These are phyloP conservation scores for Nasonia giraulti DNA, from an alignment of 1,140 invertebrate genomes.

Conservation along the genomic window DNA sequence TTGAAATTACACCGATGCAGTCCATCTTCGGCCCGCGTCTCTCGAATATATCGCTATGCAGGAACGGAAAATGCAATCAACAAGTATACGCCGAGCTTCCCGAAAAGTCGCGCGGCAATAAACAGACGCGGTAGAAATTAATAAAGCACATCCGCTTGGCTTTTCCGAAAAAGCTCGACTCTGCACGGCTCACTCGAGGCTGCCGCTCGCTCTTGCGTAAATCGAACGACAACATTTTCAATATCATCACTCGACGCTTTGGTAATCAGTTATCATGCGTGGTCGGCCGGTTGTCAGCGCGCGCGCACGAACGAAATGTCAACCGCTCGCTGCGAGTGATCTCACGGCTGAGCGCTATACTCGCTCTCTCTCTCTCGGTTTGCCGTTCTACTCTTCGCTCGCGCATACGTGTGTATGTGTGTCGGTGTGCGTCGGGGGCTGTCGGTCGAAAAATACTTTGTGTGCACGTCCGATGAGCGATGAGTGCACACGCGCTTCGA, in stretches of 20 bases:
- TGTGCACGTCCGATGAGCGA: background rate
- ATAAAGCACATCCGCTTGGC: background rate
- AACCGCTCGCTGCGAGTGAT: constrained; percentile 28
- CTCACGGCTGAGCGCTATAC: constrained; percentile 13
- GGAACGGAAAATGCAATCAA: background rate
- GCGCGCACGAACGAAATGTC: constrained; percentile 38
- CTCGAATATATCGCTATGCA: background rate
- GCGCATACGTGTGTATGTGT: background rate
- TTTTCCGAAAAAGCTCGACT: background rate
- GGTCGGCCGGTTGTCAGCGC: constrained; percentile 32
- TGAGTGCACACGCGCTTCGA: background rate
- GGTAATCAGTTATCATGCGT: constrained; percentile 49
- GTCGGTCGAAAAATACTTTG: constrained; percentile 29
- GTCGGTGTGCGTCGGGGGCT: background rate
- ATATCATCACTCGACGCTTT: constrained; percentile 39
- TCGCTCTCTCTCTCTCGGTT: constrained; percentile 4
- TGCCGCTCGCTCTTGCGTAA: background rate
- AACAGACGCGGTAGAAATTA: background rate
- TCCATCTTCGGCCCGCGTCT: background rate
- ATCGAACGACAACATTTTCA: constrained; percentile 45
- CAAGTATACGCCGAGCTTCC: background rate
- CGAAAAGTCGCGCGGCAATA: too few relatives aligned
- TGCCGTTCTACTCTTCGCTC: background rate
- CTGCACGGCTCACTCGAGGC: too few relatives aligned
- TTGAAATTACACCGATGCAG: background rate